A percentile compares a stretch with the other conserved stretches of the same genome.
Conservation (phyloP, 2,797 vertebrate genomes). For the Alexandromys oeconomus region DNA sequence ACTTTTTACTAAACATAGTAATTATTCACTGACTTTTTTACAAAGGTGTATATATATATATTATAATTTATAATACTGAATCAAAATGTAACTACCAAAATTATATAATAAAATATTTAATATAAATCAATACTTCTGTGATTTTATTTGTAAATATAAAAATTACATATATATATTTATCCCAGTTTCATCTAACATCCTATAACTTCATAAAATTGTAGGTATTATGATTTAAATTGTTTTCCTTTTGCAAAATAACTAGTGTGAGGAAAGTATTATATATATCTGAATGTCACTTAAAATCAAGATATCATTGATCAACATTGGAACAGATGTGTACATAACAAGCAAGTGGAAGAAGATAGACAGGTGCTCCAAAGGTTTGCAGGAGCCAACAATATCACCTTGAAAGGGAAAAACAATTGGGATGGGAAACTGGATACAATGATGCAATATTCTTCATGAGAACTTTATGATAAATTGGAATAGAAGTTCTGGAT, state of each 20-base stretch:
- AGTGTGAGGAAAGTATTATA: background rate
- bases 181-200: background rate
- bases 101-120: background rate
- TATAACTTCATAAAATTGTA: background rate
- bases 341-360: background rate
- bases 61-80: background rate
- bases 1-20: conserved; percentile 27
- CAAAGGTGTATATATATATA: background rate
- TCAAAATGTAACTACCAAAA: background rate
- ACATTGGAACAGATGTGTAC: no score
- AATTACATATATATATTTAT: background rate
- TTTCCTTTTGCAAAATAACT: background rate
- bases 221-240: background rate
- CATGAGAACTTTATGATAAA: background rate
- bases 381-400: background rate
- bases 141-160: background rate
- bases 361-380: background rate
- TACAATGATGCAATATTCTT: background rate
- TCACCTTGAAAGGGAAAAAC: fast-evolving
- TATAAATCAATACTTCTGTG: background rate
- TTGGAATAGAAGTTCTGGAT: background rate
- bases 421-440: background rate
- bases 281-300: background rate
- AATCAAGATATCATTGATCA: background rate
- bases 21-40: conserved; percentile 1